phyloP scores from a whole-genome alignment of 2,888 invertebrate genomes.

The Schizaphis graminum region DNA sequence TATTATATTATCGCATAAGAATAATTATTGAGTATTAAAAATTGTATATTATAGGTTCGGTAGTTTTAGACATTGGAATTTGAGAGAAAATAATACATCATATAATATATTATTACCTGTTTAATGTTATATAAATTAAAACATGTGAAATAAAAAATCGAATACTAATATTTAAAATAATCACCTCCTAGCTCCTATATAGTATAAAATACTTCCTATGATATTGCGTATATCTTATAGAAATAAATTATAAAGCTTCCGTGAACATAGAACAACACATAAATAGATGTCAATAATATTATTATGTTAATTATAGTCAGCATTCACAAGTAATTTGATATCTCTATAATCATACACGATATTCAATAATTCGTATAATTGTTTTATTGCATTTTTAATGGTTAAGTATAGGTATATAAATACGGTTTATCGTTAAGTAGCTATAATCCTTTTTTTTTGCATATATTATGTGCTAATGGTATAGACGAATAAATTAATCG shows the following conservation, averaged over 20 bases:
- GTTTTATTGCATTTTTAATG: neutral
- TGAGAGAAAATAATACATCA: neutral
- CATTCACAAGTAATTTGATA: neutral
- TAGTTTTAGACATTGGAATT: neutral
- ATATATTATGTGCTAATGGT: too few relatives aligned
- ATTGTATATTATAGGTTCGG: neutral
- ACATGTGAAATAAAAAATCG: neutral
- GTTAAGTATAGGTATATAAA: neutral
- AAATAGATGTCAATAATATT: neutral
- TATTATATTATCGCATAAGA: neutral
- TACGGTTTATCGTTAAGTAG: neutral
- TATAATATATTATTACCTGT: neutral
- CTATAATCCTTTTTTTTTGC: neutral
- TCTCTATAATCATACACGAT: neutral
- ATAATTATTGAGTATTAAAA: neutral
- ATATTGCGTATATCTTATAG: neutral
- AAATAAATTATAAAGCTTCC: neutral
- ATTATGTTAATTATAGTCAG: neutral
- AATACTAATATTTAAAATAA: neutral
- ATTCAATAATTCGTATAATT: neutral
- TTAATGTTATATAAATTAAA: neutral
- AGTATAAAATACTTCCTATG: neutral
- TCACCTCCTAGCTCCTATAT: neutral
- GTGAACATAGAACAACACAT: neutral
- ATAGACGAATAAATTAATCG: neutral